Evolutionary conservation across 2,113 vertebrate genomes (phyloP), one percentile per base, ranked within the genome.

Genomic region (Uria lomvia): DNA sequence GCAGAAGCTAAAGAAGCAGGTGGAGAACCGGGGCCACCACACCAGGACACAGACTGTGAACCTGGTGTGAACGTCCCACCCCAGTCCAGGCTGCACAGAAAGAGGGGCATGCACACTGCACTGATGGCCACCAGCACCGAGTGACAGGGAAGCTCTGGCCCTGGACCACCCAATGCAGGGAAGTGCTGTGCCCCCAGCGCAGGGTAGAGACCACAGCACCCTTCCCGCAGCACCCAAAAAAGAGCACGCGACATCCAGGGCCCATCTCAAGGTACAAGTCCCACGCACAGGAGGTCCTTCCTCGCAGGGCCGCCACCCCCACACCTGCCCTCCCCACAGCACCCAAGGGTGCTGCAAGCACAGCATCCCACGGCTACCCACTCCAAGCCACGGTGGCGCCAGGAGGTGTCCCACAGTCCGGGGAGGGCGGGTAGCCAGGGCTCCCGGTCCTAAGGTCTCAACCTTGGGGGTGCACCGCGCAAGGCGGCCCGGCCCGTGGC

Each of bases 81-180:
- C 8, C 30, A 12, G 18, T 8, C 32, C 47, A 16, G 63, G 40
- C 53, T 40, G 70, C 0, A 2, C 36, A 34, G 38, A 42, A 32
- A 6, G 32, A 62, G 27, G 2, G 0, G n/a, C 21, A 8, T 0
- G 5, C 6, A 8, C 16, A 3, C 72, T 8, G 15, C 0, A 1
- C 77, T n/a, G 74, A 47, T 24, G 68, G 72, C 73, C 58, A 38
- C 75, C 38, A 5, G n/a, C 13, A 12, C 16, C 0, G 0, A n/a
- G 27, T 22, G 36, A 58, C 22, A 23, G 43, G 30, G 49, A 12
- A 62, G 10, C 2, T 4, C 81, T 11, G 70, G 18, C 67, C 45
- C 52, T 21, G 36, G 23, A 15, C 30, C 56, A 24, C 29, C 42
- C n/a, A 53, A 11, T 6, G 34, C 8, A 14, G 38, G 27, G 8